Percentiles rank a stretch among this genome's conserved stretches.
Evolutionary conservation across 2,797 vertebrate species (phyloP).

Genomic region (Sus cebifrons): DNA sequence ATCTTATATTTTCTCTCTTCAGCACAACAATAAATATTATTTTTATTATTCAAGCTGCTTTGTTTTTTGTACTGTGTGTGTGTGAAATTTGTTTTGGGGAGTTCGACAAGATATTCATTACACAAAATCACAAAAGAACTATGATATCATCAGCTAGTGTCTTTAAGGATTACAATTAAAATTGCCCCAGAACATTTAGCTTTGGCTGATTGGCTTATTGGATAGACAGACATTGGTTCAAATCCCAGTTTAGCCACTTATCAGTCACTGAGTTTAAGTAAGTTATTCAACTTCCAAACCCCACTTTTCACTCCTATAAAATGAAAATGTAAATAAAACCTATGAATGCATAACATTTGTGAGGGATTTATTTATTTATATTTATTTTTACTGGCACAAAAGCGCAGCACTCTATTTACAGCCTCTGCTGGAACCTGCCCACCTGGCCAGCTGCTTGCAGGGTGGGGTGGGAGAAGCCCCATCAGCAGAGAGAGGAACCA

Average conservation of each 20-base stretch:
- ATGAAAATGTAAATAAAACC: background rate
- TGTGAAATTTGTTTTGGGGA: background rate
- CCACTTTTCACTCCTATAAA: constrained; percentile 6
- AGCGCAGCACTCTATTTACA: constrained; percentile 96
- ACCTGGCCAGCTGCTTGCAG: constrained; percentile 84
- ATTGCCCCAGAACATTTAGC: background rate
- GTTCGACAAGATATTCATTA: constrained; percentile 40
- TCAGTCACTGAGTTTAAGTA: background rate
- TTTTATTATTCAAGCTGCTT: background rate
- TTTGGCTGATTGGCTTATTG: background rate
- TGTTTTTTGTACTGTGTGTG: background rate
- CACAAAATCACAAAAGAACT: constrained; percentile 43
- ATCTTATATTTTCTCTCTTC: background rate
- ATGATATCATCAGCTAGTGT: background rate
- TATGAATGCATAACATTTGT: background rate
- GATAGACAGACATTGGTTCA: background rate
- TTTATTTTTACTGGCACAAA: constrained; percentile 92
- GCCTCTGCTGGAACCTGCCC: constrained; percentile 93
- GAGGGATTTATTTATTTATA: background rate
- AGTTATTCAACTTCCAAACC: background rate
- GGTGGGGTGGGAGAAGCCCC: constrained; percentile 47
- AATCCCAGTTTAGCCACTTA: background rate
- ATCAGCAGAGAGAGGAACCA: constrained; percentile 6
- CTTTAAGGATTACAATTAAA: constrained; percentile 30
- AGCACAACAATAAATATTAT: background rate